Conservation (phyloP, 2,113 vertebrate genomes). For the Bos javanicus region DNA sequence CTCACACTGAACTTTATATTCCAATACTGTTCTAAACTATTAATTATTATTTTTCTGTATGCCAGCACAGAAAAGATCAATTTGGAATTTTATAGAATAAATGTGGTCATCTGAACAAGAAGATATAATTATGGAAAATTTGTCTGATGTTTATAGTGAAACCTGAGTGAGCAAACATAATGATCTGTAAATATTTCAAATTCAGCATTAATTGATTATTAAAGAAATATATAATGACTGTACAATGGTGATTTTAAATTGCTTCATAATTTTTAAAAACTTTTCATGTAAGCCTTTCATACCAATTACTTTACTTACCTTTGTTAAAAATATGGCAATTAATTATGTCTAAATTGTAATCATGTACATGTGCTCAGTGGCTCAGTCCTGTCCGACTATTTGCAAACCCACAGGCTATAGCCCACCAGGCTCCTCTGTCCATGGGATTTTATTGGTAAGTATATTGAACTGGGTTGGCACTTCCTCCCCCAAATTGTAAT, state of each 20-base stretch:
- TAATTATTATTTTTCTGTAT: not conserved
- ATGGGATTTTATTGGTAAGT: not conserved
- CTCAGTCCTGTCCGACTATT: not conserved
- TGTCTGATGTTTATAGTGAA: not conserved
- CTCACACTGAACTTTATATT: not conserved
- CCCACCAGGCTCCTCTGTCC: not conserved
- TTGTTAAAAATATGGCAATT: not conserved
- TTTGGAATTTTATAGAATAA: not conserved
- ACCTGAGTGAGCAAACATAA: not conserved
- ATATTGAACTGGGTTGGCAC: not conserved
- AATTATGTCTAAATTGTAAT: not conserved
- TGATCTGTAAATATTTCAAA: not conserved
- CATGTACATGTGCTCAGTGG: not conserved
- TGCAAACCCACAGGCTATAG: not conserved
- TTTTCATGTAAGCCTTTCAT: not conserved
- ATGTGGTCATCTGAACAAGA: not conserved
- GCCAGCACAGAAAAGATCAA: not conserved
- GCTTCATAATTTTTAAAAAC: not conserved
- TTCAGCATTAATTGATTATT: not conserved
- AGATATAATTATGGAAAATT: not conserved
- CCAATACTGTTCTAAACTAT: not conserved
- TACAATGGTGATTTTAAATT: not conserved
- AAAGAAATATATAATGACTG: not conserved
- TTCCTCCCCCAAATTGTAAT: not conserved
- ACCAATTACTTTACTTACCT: not conserved